phyloP scores from a whole-genome alignment of 2,888 invertebrate genomes.

The Ypsolopha sequella region DNA sequence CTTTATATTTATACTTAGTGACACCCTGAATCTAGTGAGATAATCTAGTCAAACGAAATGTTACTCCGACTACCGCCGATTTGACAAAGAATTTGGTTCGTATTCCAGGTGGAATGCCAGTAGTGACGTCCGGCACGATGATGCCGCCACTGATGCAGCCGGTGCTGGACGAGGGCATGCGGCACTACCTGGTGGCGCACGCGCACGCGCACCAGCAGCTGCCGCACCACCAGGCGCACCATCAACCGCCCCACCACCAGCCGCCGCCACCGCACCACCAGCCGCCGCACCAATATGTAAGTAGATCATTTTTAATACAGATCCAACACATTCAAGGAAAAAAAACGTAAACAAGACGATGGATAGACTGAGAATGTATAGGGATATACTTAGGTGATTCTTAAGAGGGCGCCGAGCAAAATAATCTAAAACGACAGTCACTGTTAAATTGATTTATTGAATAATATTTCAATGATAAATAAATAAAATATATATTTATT shows the following conservation, averaged over 20 bases:
- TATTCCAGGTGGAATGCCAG: constrained; percentile 77
- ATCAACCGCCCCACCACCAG: constrained; percentile 70
- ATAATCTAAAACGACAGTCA: too few relatives aligned
- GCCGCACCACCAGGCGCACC: constrained; percentile 86
- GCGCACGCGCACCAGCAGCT: constrained; percentile 62
- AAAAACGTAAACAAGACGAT: too few relatives aligned
- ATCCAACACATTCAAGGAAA: too few relatives aligned
- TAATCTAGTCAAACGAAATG: too few relatives aligned
- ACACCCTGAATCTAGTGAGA: too few relatives aligned
- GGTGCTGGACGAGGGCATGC: constrained; percentile 91
- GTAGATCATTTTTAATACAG: constrained; percentile 25
- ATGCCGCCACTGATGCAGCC: constrained; percentile 88
- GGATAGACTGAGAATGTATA: too few relatives aligned
- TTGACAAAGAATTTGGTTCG: background rate
- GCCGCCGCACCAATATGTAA: constrained; percentile 77
- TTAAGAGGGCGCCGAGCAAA: too few relatives aligned
- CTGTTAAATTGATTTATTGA: too few relatives aligned
- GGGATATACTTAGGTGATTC: too few relatives aligned
- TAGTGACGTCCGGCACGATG: constrained; percentile 84
- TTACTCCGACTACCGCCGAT: background rate
- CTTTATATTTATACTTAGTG: too few relatives aligned
- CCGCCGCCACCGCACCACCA: constrained; percentile 68
- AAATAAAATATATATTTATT: too few relatives aligned
- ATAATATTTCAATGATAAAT: too few relatives aligned
- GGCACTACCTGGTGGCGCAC: constrained; percentile 85